These are phyloP conservation scores for Panurus biarmicus DNA, from an alignment of 2,113 vertebrate genomes.

Conservation along the genomic window DNA sequence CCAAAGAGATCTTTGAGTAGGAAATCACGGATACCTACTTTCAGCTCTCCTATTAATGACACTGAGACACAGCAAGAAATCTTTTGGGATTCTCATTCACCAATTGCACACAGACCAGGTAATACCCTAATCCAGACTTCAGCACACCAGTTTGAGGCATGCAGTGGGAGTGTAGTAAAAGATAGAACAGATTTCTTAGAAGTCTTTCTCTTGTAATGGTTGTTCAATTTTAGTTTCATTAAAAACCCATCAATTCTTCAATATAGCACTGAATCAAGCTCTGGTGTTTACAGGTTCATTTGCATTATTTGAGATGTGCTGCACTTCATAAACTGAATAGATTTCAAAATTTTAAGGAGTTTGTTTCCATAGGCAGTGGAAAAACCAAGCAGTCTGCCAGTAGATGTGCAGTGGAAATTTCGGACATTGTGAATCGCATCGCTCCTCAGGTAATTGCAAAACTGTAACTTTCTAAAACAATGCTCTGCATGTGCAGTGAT, in stretches of 20 bases:
- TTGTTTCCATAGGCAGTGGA: conserved; percentile 58
- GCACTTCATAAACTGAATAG: neutral
- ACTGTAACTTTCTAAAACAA: neutral
- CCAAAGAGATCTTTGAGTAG: conserved; percentile 60
- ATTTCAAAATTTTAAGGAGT: neutral
- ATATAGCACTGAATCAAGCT: neutral
- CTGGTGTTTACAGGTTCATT: neutral
- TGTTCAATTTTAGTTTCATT: neutral
- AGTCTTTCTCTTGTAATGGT: neutral
- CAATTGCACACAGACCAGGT: conserved; percentile 68
- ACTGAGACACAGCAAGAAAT: conserved; percentile 74
- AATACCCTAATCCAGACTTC: neutral
- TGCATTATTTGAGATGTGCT: neutral
- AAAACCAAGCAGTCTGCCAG: conserved; percentile 41
- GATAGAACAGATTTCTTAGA: neutral
- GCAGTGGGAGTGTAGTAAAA: neutral
- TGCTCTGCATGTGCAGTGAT: neutral
- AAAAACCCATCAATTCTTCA: neutral
- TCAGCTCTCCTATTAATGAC: conserved; percentile 75
- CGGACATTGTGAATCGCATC: conserved; percentile 90
- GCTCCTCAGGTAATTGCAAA: conserved; percentile 92
- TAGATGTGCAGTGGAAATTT: conserved; percentile 79
- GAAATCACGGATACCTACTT: conserved; percentile 46
- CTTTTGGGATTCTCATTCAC: conserved; percentile 81
- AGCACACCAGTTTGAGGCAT: neutral